These are phyloP conservation scores for Ganaspis sp. DNA, from an alignment of 1,140 invertebrate species.

Conservation along the genomic window DNA sequence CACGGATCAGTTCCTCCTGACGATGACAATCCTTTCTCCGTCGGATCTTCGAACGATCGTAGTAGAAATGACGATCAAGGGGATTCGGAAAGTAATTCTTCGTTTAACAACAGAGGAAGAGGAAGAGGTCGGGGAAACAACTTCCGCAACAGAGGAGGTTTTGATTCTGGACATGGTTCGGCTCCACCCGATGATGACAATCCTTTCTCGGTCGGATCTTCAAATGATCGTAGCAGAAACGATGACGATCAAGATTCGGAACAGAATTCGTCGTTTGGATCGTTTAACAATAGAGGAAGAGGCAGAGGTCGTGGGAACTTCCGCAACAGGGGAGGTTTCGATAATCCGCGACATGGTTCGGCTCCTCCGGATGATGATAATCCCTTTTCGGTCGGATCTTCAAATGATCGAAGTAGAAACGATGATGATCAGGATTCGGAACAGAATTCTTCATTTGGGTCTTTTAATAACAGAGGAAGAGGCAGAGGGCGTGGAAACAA, in stretches of 20 bases:
- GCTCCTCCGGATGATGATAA: neutral
- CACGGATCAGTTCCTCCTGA: neutral
- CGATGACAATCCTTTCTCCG: neutral
- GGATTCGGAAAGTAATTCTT: neutral
- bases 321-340: neutral
- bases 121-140: too few relatives aligned
- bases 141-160: too few relatives aligned
- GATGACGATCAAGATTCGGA: neutral
- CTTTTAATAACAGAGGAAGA: neutral
- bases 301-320: neutral
- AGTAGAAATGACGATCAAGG: neutral
- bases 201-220: neutral
- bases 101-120: neutral
- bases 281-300: neutral
- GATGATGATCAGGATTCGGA: neutral
- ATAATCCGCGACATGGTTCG: neutral
- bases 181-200: neutral
- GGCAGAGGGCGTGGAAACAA: neutral
- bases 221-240: neutral
- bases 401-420: constrained; percentile 8
- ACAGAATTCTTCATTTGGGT: neutral
- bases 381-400: constrained; percentile 40
- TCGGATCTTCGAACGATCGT: neutral
- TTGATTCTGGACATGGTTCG: too few relatives aligned
- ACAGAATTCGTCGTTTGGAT: neutral